phyloP scores from a whole-genome alignment of 1,140 invertebrate genomes.

The Limonius californicus region DNA sequence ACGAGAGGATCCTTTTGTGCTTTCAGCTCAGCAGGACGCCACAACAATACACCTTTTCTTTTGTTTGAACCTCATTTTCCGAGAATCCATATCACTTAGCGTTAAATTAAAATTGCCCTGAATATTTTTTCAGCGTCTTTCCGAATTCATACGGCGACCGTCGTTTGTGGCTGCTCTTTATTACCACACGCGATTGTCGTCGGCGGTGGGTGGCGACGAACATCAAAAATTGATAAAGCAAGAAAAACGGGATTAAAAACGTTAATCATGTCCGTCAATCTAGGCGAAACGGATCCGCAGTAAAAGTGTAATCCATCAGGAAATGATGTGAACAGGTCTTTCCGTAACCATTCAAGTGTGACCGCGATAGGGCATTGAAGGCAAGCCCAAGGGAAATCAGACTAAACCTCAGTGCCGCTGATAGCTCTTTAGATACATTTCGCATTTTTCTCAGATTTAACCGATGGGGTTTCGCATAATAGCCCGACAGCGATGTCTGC shows the following conservation, averaged over 20 bases:
- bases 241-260: not conserved
- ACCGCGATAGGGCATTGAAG: conserved; percentile 41
- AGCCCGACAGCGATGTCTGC: not conserved
- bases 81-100: conserved; percentile 10
- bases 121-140: not conserved
- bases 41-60: conserved; percentile 13
- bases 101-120: conserved; percentile 1
- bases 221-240: not conserved
- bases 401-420: conserved; percentile 38
- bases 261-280: not conserved
- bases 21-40: conserved; percentile 5
- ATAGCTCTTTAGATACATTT: conserved; percentile 31
- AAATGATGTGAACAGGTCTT: conserved; percentile 44
- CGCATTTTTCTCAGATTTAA: conserved; percentile 35
- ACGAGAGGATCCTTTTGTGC: conserved; percentile 15
- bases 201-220: not conserved
- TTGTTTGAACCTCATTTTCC: not conserved
- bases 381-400: conserved; percentile 44
- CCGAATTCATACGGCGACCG: too few species aligned
- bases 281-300: not conserved
- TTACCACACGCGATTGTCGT: too few species aligned
- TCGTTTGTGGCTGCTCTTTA: too few species aligned
- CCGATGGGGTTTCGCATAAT: conserved; percentile 37
- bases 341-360: conserved; percentile 45
- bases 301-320: conserved; percentile 42